Evolutionary conservation across 2,888 invertebrate genomes (phyloP).

Genomic region (Epistrophella euchroma): DNA sequence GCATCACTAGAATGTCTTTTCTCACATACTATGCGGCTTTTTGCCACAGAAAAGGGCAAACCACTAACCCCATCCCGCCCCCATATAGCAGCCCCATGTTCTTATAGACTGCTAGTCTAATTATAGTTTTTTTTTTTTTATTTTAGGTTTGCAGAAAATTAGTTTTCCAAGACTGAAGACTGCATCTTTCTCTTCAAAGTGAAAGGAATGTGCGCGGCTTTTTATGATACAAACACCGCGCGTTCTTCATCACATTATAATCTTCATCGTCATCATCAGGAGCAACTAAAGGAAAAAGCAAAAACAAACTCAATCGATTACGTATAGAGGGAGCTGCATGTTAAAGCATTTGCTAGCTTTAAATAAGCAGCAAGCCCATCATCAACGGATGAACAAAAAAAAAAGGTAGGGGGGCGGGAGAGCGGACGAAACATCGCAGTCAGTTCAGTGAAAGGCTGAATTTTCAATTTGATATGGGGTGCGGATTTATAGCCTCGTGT

Average conservation of each 20-base stretch:
- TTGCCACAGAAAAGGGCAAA: conserved; percentile 1
- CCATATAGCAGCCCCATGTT: neutral
- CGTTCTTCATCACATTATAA: conserved; percentile 42
- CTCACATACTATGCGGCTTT: conserved; percentile 27
- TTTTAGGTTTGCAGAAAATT: conserved; percentile 55
- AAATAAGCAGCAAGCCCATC: conserved; percentile 21
- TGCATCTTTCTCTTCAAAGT: conserved; percentile 37
- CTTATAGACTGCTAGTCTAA: conserved; percentile 47
- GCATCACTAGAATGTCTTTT: conserved; percentile 5
- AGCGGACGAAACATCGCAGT: neutral
- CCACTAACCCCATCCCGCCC: neutral
- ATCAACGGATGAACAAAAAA: conserved; percentile 8
- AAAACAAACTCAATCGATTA: conserved; percentile 14
- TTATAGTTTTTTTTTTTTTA: conserved; percentile 60
- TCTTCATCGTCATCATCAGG: conserved; percentile 24
- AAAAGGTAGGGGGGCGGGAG: too few species aligned
- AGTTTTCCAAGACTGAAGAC: conserved; percentile 42
- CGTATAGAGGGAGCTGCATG: conserved; percentile 38
- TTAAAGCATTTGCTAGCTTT: conserved; percentile 22
- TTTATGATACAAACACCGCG: conserved; percentile 53
- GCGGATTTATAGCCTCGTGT: conserved; percentile 73
- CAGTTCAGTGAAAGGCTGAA: conserved; percentile 14
- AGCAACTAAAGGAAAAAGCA: conserved; percentile 2
- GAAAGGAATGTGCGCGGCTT: conserved; percentile 66
- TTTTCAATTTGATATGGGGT: conserved; percentile 73